phyloP scores from a whole-genome alignment of 2,797 vertebrate species.

The Molossus molossus region DNA sequence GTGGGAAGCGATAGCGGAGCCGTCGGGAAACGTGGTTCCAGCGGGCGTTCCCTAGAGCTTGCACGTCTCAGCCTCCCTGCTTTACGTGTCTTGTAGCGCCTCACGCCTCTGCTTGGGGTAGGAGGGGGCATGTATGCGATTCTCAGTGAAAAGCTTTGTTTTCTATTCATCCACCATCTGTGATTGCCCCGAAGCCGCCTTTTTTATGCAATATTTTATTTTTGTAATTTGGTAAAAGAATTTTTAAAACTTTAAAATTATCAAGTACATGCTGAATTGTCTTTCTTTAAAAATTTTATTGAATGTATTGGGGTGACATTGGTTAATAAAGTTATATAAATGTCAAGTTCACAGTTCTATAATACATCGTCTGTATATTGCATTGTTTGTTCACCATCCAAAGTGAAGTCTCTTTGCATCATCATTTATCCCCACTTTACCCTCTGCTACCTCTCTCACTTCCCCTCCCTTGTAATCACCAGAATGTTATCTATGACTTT shows the following conservation, averaged over 20 bases:
- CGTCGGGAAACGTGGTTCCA: neutral
- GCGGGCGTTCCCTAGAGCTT: neutral
- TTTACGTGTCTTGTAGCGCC: neutral
- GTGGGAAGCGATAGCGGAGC: neutral
- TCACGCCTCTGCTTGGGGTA: neutral
- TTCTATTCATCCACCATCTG: neutral
- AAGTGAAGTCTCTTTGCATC: neutral
- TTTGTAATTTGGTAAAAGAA: neutral
- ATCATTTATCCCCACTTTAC: neutral
- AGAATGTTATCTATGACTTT: neutral
- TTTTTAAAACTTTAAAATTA: slow-evolving; percentile 1
- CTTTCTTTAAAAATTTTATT: neutral
- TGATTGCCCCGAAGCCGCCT: neutral
- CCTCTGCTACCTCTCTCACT: neutral
- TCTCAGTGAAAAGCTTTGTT: neutral
- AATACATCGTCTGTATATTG: neutral
- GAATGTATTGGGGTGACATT: neutral
- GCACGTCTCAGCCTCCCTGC: neutral
- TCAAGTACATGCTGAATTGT: slow-evolving; percentile 28
- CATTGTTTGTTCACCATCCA: neutral
- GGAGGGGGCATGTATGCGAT: neutral
- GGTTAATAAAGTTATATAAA: neutral
- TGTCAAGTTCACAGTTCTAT: neutral
- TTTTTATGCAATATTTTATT: slow-evolving; percentile 31
- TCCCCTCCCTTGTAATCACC: neutral